These are phyloP conservation scores for Altica lythri DNA, from an alignment of 2,888 invertebrate genomes.

Conservation along the genomic window DNA sequence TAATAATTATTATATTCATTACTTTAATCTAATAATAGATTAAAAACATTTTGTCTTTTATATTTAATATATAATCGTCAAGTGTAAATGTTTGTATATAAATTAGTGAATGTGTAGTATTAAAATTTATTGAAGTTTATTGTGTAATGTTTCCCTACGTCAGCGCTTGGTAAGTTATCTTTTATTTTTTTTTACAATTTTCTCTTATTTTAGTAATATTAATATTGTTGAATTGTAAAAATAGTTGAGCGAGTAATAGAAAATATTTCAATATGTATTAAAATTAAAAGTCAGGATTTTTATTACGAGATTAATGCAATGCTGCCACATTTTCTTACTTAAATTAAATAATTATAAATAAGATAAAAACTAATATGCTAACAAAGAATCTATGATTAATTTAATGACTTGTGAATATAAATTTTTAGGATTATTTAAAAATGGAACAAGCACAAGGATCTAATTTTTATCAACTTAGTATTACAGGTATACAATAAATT, in stretches of 20 bases:
- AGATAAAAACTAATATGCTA: conserved; percentile 6
- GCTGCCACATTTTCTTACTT: not conserved
- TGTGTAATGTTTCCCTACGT: conserved; percentile 39
- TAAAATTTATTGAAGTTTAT: conserved; percentile 22
- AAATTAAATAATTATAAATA: not conserved
- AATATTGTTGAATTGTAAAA: no score
- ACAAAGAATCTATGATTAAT: conserved; percentile 13
- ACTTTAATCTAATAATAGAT: not conserved
- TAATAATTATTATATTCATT: conserved; percentile 15
- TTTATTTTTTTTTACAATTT: no score
- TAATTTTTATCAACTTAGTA: conserved; percentile 69
- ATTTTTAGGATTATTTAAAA: conserved; percentile 23
- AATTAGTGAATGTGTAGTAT: not conserved
- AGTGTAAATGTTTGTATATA: not conserved
- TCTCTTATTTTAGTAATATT: no score
- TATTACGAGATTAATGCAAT: not conserved
- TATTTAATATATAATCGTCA: not conserved
- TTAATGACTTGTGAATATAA: conserved; percentile 21
- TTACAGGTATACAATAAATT: conserved; percentile 63
- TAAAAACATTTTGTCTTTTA: not conserved
- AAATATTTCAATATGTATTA: not conserved
- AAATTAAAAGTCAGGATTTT: not conserved
- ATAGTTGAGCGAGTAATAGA: no score
- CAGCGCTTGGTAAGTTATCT: conserved; percentile 38
- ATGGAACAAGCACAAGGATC: conserved; percentile 51